Percentiles rank a stretch among this genome's conserved stretches.
phyloP scores from a whole-genome alignment of 2,113 vertebrate genomes.

The Thunnus maccoyii region DNA sequence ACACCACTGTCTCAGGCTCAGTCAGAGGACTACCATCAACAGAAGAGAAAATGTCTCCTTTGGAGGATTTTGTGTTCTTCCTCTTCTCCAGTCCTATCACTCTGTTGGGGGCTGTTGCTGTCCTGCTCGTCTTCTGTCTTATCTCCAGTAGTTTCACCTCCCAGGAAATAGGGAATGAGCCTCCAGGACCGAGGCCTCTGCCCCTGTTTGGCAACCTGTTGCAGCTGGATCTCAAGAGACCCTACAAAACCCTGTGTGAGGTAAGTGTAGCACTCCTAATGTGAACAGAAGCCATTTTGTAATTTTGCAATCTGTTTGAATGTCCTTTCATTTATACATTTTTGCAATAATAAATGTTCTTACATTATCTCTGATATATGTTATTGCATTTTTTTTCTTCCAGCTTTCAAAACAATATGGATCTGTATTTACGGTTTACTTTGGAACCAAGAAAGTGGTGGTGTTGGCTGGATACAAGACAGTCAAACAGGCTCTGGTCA shows the following conservation, averaged over 20 bases:
- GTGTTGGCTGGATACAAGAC: constrained; percentile 87
- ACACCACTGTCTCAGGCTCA: no score
- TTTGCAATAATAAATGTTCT: neutral
- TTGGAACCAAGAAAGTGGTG: constrained; percentile 86
- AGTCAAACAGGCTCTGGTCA: constrained; percentile 87
- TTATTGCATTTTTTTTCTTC: neutral
- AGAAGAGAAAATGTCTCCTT: constrained; percentile 49
- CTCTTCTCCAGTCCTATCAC: constrained; percentile 44
- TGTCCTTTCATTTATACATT: neutral
- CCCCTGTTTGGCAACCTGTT: constrained; percentile 81
- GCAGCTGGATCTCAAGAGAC: constrained; percentile 76
- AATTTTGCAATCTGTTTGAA: neutral
- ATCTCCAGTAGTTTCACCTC: constrained; percentile 10
- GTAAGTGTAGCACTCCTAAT: constrained; percentile 2
- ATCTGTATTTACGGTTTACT: constrained; percentile 85
- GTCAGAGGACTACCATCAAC: neutral
- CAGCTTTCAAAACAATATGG: constrained; percentile 90
- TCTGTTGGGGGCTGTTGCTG: constrained; percentile 44
- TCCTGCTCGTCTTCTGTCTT: constrained; percentile 62
- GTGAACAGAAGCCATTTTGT: neutral
- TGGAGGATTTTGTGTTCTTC: constrained; percentile 31
- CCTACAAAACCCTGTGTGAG: constrained; percentile 61
- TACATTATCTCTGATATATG: neutral
- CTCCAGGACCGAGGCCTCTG: constrained; percentile 77
- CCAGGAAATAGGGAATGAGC: constrained; percentile 42